Evolutionary conservation across 2,888 invertebrate species (phyloP).

Genomic region (Coelogynopora nodosa): DNA sequence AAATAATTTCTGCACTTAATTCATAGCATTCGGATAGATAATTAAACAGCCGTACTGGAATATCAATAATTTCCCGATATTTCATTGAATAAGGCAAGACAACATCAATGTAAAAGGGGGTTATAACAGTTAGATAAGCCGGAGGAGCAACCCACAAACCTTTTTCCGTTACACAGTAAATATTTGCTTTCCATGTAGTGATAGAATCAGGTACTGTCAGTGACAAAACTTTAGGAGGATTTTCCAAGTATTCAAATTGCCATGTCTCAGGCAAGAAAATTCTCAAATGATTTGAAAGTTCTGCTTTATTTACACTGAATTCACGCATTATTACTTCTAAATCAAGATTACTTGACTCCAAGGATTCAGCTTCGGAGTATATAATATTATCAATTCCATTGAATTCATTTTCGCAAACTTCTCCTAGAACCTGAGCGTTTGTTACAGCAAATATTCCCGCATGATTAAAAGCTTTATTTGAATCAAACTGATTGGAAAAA

Average conservation of each 20-base stretch:
- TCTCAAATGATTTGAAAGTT: neutral
- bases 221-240: neutral
- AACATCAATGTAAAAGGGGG: conserved; percentile 38
- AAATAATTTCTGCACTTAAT: conserved; percentile 16
- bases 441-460: conserved; percentile 1
- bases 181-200: conserved; percentile 41
- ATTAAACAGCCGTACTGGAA: conserved; percentile 39
- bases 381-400: neutral
- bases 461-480: conserved; percentile 1
- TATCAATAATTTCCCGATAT: neutral
- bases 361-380: neutral
- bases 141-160: conserved; percentile 40
- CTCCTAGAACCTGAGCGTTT: neutral
- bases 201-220: conserved; percentile 42
- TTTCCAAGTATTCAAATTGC: conserved; percentile 38
- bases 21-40: conserved; percentile 36
- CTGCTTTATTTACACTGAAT: conserved; percentile 2
- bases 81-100: conserved; percentile 41
- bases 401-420: neutral
- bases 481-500: conserved; percentile 9
- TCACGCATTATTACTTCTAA: neutral
- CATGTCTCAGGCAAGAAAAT: conserved; percentile 38
- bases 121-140: neutral
- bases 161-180: conserved; percentile 26
- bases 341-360: neutral